A percentile compares a stretch with the other conserved stretches of the same genome.
Conservation (phyloP, 2,797 vertebrate species). For the Rhabdomys pumilio region DNA sequence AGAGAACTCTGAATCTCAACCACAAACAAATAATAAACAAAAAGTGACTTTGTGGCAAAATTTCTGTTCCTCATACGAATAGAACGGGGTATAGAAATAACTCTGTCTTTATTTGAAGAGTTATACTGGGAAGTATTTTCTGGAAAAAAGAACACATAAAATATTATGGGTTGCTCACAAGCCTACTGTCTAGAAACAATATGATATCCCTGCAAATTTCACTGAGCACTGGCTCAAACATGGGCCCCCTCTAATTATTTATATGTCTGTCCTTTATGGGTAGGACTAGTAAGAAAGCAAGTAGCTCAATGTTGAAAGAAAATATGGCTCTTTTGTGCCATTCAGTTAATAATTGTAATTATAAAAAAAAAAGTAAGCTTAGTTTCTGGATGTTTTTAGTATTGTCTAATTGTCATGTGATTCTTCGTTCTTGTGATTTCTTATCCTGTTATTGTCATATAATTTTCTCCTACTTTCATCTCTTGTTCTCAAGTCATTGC, state of each 20-base stretch:
- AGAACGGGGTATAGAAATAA: not conserved
- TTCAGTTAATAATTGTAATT: not conserved
- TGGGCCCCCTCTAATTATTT: not conserved
- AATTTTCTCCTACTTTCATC: not conserved
- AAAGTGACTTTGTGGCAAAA: not conserved
- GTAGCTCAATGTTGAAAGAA: no score
- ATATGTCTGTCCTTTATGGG: not conserved
- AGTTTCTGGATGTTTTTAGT: no score
- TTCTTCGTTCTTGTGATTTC: not conserved
- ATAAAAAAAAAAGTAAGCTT: not conserved
- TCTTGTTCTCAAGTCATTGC: fast-evolving
- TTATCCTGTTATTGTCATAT: not conserved
- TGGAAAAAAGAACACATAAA: not conserved
- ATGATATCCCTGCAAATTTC: not conserved
- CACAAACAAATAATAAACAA: not conserved
- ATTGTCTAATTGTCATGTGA: no score
- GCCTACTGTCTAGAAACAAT: not conserved
- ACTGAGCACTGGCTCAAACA: fast-evolving
- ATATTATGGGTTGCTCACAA: not conserved
- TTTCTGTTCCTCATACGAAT: not conserved
- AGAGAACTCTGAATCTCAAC: not conserved
- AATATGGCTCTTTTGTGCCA: not conserved
- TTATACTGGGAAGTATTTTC: not conserved
- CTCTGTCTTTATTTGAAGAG: not conserved
- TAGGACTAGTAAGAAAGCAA: not conserved